Conservation (phyloP, 2,888 invertebrate species). For the Amphiduros pacificus region DNA sequence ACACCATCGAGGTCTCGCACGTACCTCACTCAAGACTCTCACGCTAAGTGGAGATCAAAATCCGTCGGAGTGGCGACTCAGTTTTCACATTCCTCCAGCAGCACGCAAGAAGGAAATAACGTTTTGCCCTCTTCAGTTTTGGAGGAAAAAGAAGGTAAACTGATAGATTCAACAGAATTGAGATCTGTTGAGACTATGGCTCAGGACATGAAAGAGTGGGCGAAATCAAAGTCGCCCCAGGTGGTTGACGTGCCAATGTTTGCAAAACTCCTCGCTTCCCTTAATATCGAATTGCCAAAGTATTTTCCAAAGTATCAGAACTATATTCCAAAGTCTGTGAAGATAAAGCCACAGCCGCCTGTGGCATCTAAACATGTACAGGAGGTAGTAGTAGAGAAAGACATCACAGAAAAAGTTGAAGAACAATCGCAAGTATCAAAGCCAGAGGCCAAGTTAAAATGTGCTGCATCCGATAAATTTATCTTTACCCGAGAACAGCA, state of each 20-base stretch:
- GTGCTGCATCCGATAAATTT: background rate
- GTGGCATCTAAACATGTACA: background rate
- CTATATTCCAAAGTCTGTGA: background rate
- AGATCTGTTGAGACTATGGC: background rate
- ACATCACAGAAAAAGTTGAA: background rate
- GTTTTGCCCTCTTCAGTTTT: background rate
- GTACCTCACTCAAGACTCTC: background rate
- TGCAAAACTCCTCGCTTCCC: constrained; percentile 7
- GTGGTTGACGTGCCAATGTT: constrained; percentile 10
- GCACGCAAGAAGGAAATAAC: background rate
- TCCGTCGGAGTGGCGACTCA: background rate
- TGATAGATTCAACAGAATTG: background rate
- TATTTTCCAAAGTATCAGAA: background rate
- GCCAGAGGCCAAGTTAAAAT: background rate
- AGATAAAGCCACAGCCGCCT: background rate
- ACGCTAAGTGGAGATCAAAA: background rate
- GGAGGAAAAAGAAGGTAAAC: background rate
- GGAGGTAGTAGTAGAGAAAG: background rate
- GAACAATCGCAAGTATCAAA: background rate
- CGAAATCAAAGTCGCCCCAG: background rate
- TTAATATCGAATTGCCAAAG: constrained; percentile 25
- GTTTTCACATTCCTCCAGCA: background rate
- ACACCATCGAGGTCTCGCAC: background rate
- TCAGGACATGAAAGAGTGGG: constrained; percentile 3
- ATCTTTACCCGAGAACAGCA: constrained; percentile 11